Evolutionary conservation across 2,113 vertebrate species (phyloP).

Genomic region (Nyctereutes procyonoides): DNA sequence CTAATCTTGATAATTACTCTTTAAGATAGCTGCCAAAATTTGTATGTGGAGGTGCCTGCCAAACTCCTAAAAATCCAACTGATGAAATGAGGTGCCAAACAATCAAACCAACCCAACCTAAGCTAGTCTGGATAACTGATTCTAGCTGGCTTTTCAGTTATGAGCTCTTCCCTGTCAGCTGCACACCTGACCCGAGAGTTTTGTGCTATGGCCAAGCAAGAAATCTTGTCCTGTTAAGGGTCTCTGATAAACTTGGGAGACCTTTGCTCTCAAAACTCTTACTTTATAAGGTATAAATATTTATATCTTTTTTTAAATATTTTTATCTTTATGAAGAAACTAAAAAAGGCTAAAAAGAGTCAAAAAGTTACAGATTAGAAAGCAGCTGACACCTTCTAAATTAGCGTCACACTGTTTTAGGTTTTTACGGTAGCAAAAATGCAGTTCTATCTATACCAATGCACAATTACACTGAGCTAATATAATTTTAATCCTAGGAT

Average conservation of each 20-base stretch:
- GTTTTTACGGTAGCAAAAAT: not conserved
- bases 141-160: not conserved
- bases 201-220: not conserved
- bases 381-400: not conserved
- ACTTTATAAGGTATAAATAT: not conserved
- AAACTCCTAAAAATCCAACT: slow-evolving; percentile 24
- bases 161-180: not conserved
- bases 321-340: not conserved
- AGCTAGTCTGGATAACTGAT: not conserved
- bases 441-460: not conserved
- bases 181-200: not conserved
- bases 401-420: not conserved
- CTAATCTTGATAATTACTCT: not conserved
- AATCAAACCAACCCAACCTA: not conserved
- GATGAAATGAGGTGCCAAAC: slow-evolving; percentile 10
- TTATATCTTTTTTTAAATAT: not conserved
- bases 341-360: not conserved
- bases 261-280: not conserved
- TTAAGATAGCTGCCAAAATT: not conserved
- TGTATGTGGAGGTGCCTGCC: not conserved
- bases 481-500: slow-evolving; percentile 3
- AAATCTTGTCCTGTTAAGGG: not conserved
- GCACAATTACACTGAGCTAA: not conserved
- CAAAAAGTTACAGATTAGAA: not conserved
- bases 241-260: not conserved